Evolutionary conservation across 2,797 vertebrate species (phyloP).

Genomic region (Melanotaenia nigrans): DNA sequence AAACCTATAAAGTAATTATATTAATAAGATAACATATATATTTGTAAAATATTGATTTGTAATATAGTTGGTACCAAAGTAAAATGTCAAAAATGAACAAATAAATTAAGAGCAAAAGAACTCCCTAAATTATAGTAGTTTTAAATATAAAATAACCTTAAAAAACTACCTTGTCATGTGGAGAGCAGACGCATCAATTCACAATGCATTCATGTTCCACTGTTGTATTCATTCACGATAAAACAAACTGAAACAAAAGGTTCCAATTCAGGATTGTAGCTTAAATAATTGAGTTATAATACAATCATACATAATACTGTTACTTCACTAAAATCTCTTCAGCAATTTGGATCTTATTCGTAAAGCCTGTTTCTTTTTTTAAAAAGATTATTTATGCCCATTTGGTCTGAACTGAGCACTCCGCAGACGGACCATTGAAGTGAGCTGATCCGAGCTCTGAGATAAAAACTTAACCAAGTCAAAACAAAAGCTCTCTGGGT

Average conservation of each 20-base stretch:
- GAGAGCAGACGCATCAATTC: too few species aligned
- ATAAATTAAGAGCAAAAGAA: too few species aligned
- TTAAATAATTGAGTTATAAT: not conserved
- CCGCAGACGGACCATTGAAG: conserved; percentile 47
- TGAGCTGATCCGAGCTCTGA: conserved; percentile 55
- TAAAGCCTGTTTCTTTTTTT: not conserved
- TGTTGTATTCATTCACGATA: not conserved
- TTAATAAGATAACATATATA: too few species aligned
- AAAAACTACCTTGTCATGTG: too few species aligned
- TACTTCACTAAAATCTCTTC: conserved; percentile 1
- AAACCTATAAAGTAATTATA: too few species aligned
- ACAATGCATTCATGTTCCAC: not conserved
- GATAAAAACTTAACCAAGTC: conserved; percentile 66
- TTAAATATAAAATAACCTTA: too few species aligned
- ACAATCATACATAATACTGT: not conserved
- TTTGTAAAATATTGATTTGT: too few species aligned
- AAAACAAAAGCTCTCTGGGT: conserved; percentile 64
- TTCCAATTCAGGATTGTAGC: not conserved
- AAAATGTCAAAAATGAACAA: too few species aligned
- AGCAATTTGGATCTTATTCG: conserved; percentile 9
- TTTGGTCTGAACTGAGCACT: conserved; percentile 44
- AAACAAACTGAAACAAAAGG: not conserved
- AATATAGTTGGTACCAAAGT: too few species aligned
- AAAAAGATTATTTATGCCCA: conserved; percentile 6
- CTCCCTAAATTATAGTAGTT: too few species aligned